Conservation (phyloP, 2,113 vertebrate species). For the Emydocephalus ijimae region DNA sequence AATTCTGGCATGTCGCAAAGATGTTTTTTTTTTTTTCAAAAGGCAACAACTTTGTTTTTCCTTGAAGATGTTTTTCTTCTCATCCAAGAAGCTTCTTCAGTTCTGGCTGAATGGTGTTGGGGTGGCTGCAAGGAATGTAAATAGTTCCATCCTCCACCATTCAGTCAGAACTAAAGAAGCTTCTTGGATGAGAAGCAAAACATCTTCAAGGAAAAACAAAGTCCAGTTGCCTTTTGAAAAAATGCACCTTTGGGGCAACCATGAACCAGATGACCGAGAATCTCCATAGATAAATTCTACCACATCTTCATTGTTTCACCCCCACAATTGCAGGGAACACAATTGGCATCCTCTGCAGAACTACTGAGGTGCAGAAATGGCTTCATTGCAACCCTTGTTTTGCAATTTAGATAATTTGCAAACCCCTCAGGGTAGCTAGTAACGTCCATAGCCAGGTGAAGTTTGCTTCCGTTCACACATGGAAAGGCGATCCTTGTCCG, state of each 20-base stretch:
- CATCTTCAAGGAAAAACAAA: background rate
- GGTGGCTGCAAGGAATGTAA: too few species aligned
- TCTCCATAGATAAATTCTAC: background rate
- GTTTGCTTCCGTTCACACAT: background rate
- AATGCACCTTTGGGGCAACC: background rate
- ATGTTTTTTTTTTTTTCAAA: background rate
- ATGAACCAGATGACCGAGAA: background rate
- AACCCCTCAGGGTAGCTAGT: background rate
- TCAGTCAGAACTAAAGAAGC: background rate
- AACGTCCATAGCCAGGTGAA: too few species aligned
- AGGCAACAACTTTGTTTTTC: background rate
- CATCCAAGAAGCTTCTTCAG: background rate
- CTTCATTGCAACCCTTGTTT: background rate
- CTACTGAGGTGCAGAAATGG: background rate
- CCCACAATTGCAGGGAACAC: background rate
- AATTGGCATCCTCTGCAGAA: background rate
- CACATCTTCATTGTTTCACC: background rate
- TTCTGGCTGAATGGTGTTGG: background rate
- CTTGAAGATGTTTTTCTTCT: background rate
- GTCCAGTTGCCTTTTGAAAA: background rate
- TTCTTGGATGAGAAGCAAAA: background rate
- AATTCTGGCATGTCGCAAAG: background rate
- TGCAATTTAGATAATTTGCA: background rate
- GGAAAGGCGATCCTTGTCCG: background rate
- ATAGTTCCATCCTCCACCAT: too few species aligned